Conservation (phyloP, 2,888 invertebrate species). For the Heterodera filipjevi region DNA sequence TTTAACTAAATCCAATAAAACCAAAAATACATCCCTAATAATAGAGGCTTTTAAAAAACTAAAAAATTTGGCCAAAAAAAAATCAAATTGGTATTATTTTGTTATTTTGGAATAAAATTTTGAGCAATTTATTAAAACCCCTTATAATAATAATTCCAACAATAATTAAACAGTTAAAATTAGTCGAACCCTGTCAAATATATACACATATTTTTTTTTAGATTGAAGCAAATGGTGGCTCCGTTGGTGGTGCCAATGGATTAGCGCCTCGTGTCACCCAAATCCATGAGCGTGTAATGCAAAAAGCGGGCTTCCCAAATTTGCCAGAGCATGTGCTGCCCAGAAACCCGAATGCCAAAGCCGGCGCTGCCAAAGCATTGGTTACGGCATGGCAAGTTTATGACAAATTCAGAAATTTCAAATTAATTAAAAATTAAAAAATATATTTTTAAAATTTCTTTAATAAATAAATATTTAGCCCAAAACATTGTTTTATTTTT, state of each 20-base stretch:
- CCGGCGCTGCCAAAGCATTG: conserved; percentile 73
- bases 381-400: conserved; percentile 73
- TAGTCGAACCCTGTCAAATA: too few species aligned
- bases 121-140: too few species aligned
- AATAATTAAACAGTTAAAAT: too few species aligned
- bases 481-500: too few species aligned
- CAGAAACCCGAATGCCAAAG: conserved; percentile 31
- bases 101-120: too few species aligned
- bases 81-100: too few species aligned
- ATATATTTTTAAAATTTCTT: background rate
- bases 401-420: background rate
- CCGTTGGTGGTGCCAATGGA: background rate
- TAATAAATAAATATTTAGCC: background rate
- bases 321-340: background rate
- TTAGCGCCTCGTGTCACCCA: background rate
- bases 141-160: too few species aligned
- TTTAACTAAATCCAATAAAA: too few species aligned
- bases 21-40: too few species aligned
- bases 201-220: too few species aligned
- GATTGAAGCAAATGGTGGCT: background rate
- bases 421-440: background rate
- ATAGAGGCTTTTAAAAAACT: too few species aligned
- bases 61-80: background rate
- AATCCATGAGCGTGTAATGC: background rate
- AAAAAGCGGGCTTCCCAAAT: background rate